phyloP scores from a whole-genome alignment of 2,888 invertebrate species.

The Hydrotaea cyrtoneurina region DNA sequence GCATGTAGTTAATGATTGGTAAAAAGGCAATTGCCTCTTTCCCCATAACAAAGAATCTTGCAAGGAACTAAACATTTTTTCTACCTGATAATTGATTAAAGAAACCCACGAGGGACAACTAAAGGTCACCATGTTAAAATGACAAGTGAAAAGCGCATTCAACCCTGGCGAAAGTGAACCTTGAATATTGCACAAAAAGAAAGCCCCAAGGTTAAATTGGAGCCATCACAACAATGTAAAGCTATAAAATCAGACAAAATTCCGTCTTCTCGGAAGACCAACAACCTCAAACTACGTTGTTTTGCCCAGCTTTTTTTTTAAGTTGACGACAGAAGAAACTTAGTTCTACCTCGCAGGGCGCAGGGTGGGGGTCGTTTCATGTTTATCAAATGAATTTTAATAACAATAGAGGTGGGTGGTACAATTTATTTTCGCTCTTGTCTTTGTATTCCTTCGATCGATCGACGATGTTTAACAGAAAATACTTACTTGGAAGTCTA shows the following conservation, averaged over 20 bases:
- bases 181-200: constrained; percentile 31
- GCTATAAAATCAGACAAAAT: too few species aligned
- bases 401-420: constrained; percentile 55
- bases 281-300: too few species aligned
- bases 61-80: too few species aligned
- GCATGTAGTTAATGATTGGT: too few species aligned
- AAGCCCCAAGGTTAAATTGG: constrained; percentile 45
- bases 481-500: constrained; percentile 52
- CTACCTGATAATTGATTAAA: not conserved
- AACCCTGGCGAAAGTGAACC: constrained; percentile 39
- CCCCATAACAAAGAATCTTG: too few species aligned
- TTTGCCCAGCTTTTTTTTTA: not conserved
- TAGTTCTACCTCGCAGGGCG: not conserved
- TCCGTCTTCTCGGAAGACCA: too few species aligned
- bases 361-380: not conserved
- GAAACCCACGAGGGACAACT: constrained; percentile 10
- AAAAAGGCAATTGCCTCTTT: too few species aligned
- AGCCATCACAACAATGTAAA: not conserved
- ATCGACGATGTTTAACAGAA: not conserved
- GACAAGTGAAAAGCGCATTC: not conserved
- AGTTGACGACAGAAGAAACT: too few species aligned
- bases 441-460: constrained; percentile 22
- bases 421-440: constrained; percentile 42
- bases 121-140: constrained; percentile 39
- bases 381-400: constrained; percentile 33